Base-by-base conservation (phyloP, 2,113 vertebrate genomes). In the Charadrius vociferus region DNA sequence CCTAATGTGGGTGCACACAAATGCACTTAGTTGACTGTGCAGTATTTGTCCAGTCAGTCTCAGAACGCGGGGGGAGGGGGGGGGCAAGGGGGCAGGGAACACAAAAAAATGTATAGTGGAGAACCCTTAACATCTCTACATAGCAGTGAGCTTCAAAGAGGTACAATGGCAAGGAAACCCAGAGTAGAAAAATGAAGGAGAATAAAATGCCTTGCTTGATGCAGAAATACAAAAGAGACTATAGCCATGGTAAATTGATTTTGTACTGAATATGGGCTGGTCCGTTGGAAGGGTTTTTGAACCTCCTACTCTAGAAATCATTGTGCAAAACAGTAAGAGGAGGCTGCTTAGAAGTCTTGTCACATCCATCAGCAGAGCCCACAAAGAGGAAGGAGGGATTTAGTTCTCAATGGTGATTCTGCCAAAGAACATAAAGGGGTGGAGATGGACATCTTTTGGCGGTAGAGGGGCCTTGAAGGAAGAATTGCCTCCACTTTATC, bases 281-380 rank as follows among this genome's bases (percentile, higher is more conserved):
- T 92, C 97, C 96, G 93, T 75, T 96, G 96, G 95, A 96, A 83
- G 82, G 88, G 82, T n/a, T 94, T 98, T 95, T 96, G 91, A 93
- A 91, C 95, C 94, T 88, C 89, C 97, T 96, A 93, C 75, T 96
- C 87, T 92, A 90, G 93, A 95, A 96, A 97, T 97, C 97, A 97
- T 96, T 97, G 95, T 97, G 83, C 71, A 37, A 74, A 97, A 98
- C 95, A 98, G 97, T 97, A 74, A 91, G 95, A 95, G 95, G 66
- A 92, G 71, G 77, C 96, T 96, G 87, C 94, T 98, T 98, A 94
- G 96, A 71, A 98, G 93, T 98, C 97, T 62, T 88, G 97, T 98
- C 98, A 98, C 98, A 98, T 98, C 97, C 73, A 59, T 97, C 97
- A 97, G 82, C 49, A 50, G 47, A 94, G 67, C 59, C 59, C 87